Conservation (phyloP, 2,888 invertebrate genomes). For the Thecocarcelia acutangulata region DNA sequence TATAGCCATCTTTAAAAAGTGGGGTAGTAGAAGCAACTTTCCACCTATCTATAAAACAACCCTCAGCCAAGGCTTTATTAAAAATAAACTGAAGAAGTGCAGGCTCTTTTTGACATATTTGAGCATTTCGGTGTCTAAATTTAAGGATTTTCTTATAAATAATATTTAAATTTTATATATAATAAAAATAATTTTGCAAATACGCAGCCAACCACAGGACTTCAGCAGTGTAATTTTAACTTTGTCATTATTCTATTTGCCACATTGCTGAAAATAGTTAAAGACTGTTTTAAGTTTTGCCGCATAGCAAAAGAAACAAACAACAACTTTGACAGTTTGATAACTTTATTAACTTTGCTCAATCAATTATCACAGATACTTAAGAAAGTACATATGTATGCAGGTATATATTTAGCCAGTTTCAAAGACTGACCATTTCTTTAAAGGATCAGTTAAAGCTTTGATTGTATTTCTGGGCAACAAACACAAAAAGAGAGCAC, state of each 20-base stretch:
- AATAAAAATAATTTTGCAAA: too few relatives aligned
- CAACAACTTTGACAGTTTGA: constrained; percentile 64
- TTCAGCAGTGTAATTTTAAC: not conserved
- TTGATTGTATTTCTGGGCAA: constrained; percentile 10
- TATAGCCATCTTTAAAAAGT: too few relatives aligned
- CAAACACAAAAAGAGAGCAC: constrained; percentile 46
- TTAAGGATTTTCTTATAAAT: constrained; percentile 29
- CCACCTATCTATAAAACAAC: too few relatives aligned
- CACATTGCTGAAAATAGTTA: constrained; percentile 11
- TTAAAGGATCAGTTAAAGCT: constrained; percentile 38
- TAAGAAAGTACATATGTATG: not conserved
- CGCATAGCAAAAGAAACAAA: constrained; percentile 46
- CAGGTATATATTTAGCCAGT: not conserved
- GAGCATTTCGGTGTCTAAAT: constrained; percentile 9
- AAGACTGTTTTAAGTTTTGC: constrained; percentile 57
- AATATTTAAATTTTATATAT: constrained; percentile 31
- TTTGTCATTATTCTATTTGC: constrained; percentile 54
- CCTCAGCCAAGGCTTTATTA: too few relatives aligned
- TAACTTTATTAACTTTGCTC: constrained; percentile 69
- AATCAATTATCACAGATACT: constrained; percentile 65
- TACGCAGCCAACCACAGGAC: not conserved
- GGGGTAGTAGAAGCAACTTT: too few relatives aligned
- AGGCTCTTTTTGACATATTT: not conserved
- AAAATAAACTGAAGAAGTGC: too few relatives aligned
- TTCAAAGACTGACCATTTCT: constrained; percentile 10